These are phyloP conservation scores for Zaprionus taronus DNA, from an alignment of 1,140 invertebrate species.

Conservation along the genomic window DNA sequence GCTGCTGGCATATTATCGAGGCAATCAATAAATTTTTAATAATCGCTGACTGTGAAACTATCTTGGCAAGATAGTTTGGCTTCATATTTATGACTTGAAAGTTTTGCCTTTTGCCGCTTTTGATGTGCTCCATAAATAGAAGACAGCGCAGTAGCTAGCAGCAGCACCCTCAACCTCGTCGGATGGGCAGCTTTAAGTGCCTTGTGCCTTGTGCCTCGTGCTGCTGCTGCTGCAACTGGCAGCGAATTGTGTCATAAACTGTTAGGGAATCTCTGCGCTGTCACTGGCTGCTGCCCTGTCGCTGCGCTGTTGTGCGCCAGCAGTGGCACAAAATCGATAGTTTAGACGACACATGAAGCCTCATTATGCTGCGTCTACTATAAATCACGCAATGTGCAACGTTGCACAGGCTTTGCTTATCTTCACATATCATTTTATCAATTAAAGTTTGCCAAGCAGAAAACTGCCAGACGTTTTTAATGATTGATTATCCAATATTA, in stretches of 20 bases:
- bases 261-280: slow-evolving; percentile 25
- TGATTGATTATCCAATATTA: slow-evolving; percentile 4
- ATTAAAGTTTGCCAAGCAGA: slow-evolving; percentile 19
- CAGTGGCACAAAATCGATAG: slow-evolving; percentile 74
- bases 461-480: neutral
- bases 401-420: slow-evolving; percentile 13
- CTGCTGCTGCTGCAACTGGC: slow-evolving; percentile 32
- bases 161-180: slow-evolving; percentile 5
- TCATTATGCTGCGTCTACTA: slow-evolving; percentile 69
- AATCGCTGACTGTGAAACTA: slow-evolving; percentile 77
- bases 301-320: neutral
- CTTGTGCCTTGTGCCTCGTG: slow-evolving; percentile 34
- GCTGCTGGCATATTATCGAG: slow-evolving; percentile 44
- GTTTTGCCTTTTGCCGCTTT: slow-evolving; percentile 64
- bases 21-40: slow-evolving; percentile 82
- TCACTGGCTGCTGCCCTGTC: slow-evolving; percentile 14
- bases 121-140: slow-evolving; percentile 46
- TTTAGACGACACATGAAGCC: slow-evolving; percentile 67
- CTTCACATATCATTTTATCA: slow-evolving; percentile 25
- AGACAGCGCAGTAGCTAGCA: neutral
- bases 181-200: slow-evolving; percentile 42
- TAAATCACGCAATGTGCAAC: slow-evolving; percentile 51
- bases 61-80: slow-evolving; percentile 56
- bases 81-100: slow-evolving; percentile 75
- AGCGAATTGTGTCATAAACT: slow-evolving; percentile 54